These are phyloP conservation scores for Apus apus DNA, from an alignment of 2,113 vertebrate genomes.

Conservation along the genomic window DNA sequence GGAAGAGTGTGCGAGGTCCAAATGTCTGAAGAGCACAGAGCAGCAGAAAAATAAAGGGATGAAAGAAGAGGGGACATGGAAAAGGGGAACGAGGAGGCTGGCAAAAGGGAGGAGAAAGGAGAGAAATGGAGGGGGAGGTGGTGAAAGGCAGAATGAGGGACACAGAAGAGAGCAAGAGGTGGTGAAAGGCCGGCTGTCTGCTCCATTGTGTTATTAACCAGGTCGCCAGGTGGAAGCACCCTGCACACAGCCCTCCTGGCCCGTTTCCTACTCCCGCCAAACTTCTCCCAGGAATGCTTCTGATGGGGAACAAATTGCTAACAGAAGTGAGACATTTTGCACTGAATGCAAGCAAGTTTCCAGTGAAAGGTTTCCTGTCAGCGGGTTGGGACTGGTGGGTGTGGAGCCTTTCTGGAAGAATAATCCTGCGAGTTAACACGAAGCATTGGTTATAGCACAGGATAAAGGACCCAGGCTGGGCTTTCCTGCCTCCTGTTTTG, in stretches of 20 bases:
- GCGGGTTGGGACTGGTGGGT: neutral
- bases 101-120: neutral
- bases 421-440: slow-evolving; percentile 18
- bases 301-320: slow-evolving; percentile 17
- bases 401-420: slow-evolving; percentile 13
- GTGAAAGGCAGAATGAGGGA: neutral
- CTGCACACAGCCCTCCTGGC: neutral
- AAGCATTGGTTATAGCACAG: neutral
- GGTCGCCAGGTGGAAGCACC: slow-evolving; percentile 10
- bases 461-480: slow-evolving; percentile 16
- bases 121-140: neutral
- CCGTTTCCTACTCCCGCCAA: neutral
- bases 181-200: slow-evolving; percentile 2
- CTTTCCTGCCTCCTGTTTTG: slow-evolving; percentile 57
- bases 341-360: neutral
- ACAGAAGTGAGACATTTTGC: slow-evolving; percentile 23
- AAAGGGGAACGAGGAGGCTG: neutral
- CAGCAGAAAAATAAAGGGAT: neutral
- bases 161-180: neutral
- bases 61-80: neutral
- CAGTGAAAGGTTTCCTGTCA: slow-evolving; percentile 28
- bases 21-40: neutral
- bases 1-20: fast-evolving
- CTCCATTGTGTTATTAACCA: neutral
- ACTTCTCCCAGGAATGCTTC: slow-evolving; percentile 9